Base-by-base conservation (phyloP, 2,113 vertebrate species). In the Hippoglossus stenolepis region DNA sequence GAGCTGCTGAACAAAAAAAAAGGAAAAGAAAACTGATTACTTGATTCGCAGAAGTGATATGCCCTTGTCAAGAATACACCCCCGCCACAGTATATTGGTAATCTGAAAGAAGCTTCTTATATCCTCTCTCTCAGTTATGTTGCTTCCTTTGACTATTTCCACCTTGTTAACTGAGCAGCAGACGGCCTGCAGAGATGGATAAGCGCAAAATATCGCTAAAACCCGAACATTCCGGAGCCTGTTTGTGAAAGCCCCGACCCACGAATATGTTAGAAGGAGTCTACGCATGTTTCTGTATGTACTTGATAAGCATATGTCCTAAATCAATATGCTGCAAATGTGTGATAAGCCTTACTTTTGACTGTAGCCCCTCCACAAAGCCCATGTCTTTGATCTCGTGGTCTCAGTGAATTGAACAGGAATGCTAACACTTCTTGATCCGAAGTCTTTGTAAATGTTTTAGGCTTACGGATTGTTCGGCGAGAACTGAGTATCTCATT, bases 341-440 rank as follows among this genome's bases (percentile, higher is more conserved):
- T 81, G 86, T 81, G 89, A 92, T 88, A 90, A 93, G 90, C 75
- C 54, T 62, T 53, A 62, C 70, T 66, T 87, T 86, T 90, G 83
- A 85, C 87, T 87, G 65, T 45, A 80, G 80, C 66, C 28, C 24
- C 71, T 84, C 57, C 47, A 66, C 88, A 85, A 92, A 90, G 80
- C 72, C 60, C 1, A n/a, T 49, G 26, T 20, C 72, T 90, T 91
- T 90, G 70, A 91, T 91, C 82, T 65, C 65, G 75, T 74, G 85
- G 79, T 81, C 64, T 79, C 65, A 69, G 73, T 89, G 82, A 56
- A 83, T 87, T 88, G 86, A 87, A 84, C 76, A 4, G 17, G 17
- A 51, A 51, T 18, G 73, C 69, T 40, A 28, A 58, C 57, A 26
- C 61, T 73, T 85, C 91, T 86, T 83, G 73, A 90, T 91, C 82